Base-by-base conservation (phyloP, 23 tunicate genomes). In the Aplidium turbinatum region DNA sequence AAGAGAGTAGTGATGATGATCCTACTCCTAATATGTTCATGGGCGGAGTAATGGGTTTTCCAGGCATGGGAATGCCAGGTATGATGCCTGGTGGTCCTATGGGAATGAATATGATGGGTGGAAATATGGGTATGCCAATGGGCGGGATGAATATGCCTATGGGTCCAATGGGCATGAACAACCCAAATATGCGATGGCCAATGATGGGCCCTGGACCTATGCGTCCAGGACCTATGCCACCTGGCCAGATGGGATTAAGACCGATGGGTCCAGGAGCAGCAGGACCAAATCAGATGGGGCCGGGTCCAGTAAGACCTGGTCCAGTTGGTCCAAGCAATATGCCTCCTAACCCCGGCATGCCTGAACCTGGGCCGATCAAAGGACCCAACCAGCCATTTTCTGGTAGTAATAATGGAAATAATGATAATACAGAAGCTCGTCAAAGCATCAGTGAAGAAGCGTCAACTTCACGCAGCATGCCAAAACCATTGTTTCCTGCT, bases 401-500 rank as follows among this genome's bases (percentile, higher is more conserved):
- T 24, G 13, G 62, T 60, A 20, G 20, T 38, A 79, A 69, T 30
- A 73, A 82, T 55, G 54, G 28, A 51, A 24, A 24, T 32, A 31
- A 56, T 6, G 16, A 5, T 3, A 22, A 33, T 22, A 56, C 63
- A 56, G 48, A 32, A 3, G 70, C 51, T 18, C 46, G 70, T 2
- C 34, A 26, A 3, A 38, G 56, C 0, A 57, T 26, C 13, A 51
- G 33, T 31, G 47, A 70, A 18, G 68, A 55, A 26, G 38, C 31
- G 18, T 26, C 38, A 25, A 35, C 36, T 35, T 16, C 35, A 7
- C 47, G 40, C 35, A 47, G 13, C 35, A 35, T 71, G 55, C 97
- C 97, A 4, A 84, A 84, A 30, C 97, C 91, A 9, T 70, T 91
- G n/a, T 91, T 91, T 72, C 97, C 97, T 0, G 97, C 97, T 33